phyloP scores from a whole-genome alignment of 2,888 invertebrate species.

The Netelia melanura region DNA sequence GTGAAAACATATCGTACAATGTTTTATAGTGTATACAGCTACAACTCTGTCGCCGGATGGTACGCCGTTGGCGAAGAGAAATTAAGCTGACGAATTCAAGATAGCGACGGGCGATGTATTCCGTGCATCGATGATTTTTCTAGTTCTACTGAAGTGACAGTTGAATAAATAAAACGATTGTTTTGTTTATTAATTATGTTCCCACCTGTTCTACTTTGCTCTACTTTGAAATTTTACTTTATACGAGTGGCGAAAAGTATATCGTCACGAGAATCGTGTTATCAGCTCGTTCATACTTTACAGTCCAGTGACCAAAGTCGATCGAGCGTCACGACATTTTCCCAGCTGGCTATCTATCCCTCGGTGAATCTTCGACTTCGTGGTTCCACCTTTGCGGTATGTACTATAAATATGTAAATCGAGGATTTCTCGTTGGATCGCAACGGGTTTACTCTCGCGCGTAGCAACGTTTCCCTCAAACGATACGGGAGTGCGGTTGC shows the following conservation, averaged over 20 bases:
- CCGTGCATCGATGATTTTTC: too few species aligned
- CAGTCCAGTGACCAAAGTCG: slow-evolving; percentile 34
- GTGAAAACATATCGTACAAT: background rate
- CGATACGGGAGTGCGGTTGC: slow-evolving; percentile 70
- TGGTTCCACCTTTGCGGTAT: slow-evolving; percentile 23
- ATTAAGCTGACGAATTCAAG: too few species aligned
- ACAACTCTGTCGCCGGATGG: too few species aligned
- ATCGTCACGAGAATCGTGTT: slow-evolving; percentile 20
- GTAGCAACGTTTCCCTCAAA: slow-evolving; percentile 69
- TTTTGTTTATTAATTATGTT: background rate
- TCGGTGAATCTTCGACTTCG: slow-evolving; percentile 50
- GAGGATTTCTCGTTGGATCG: slow-evolving; percentile 75
- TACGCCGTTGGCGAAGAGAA: too few species aligned
- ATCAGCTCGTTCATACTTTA: background rate
- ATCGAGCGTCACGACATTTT: slow-evolving; percentile 66
- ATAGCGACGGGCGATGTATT: too few species aligned
- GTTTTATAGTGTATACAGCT: background rate
- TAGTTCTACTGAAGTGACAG: too few species aligned
- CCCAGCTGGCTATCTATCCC: slow-evolving; percentile 57
- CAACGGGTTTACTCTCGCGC: slow-evolving; percentile 66
- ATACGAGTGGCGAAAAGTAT: background rate
- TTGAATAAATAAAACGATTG: background rate
- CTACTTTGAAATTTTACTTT: background rate
- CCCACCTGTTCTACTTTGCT: too few species aligned
- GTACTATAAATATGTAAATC: slow-evolving; percentile 82